A percentile compares a stretch with the other conserved stretches of the same genome.
Conservation (phyloP, 2,888 invertebrate genomes). For the Coleophora flavipennella region DNA sequence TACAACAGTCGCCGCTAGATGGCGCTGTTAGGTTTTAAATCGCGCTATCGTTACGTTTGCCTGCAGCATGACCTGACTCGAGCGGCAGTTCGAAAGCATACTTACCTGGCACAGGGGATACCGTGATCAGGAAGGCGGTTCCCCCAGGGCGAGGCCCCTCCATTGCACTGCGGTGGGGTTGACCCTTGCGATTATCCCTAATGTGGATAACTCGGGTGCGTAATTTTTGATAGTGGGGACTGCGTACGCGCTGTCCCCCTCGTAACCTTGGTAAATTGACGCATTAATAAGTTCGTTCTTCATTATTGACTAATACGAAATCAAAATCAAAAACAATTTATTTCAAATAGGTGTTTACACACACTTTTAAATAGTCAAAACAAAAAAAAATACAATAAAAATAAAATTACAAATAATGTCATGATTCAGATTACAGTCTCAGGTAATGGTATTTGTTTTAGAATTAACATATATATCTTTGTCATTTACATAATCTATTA, state of each 20-base stretch:
- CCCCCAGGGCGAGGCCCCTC: conserved; percentile 2
- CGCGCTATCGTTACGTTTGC: not conserved
- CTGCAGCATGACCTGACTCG: not conserved
- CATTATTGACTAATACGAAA: no score
- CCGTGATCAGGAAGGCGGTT: conserved; percentile 3
- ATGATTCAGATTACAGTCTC: no score
- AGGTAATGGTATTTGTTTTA: no score
- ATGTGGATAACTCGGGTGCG: conserved; percentile 4
- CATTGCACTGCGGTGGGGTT: conserved; percentile 4
- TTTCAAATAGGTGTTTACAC: no score
- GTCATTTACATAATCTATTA: no score
- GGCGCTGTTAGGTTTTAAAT: not conserved
- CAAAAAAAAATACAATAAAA: no score
- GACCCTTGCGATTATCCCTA: conserved; percentile 4
- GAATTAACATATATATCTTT: no score
- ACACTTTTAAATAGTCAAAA: no score
- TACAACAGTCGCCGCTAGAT: no score
- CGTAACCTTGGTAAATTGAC: not conserved
- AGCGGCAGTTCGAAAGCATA: not conserved
- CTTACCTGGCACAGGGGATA: conserved; percentile 4
- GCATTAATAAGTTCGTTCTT: no score
- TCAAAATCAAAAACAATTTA: no score
- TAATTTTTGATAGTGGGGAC: conserved; percentile 4
- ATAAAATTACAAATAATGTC: no score
- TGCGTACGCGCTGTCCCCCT: conserved; percentile 3